Evolutionary conservation across 2,888 invertebrate genomes (phyloP).

Genomic region (Meganola albula): DNA sequence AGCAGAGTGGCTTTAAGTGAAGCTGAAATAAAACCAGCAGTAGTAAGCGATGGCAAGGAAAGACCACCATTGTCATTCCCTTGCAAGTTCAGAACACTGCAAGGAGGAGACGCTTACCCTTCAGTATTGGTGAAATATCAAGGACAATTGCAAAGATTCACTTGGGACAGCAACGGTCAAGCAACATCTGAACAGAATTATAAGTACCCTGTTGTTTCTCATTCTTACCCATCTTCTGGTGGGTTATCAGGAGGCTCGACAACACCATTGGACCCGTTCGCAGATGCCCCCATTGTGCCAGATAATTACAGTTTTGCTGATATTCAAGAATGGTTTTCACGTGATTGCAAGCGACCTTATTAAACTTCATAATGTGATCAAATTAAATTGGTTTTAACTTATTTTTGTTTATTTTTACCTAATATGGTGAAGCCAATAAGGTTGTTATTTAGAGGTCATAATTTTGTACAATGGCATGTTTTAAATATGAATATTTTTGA

Average conservation of each 20-base stretch:
- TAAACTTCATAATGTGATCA: no score
- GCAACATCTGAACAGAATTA: slow-evolving; percentile 16
- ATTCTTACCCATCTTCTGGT: slow-evolving; percentile 19
- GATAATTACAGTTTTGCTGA: slow-evolving; percentile 16
- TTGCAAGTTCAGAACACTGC: slow-evolving; percentile 36
- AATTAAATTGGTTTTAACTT: no score
- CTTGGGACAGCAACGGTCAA: slow-evolving; percentile 19
- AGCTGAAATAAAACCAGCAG: slow-evolving; percentile 20
- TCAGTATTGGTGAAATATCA: slow-evolving; percentile 42
- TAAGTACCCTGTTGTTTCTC: slow-evolving; percentile 14
- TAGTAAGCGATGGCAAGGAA: slow-evolving; percentile 25
- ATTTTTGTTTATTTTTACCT: no score
- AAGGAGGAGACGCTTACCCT: slow-evolving; percentile 37
- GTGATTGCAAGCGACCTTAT: slow-evolving; percentile 1
- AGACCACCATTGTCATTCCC: slow-evolving; percentile 28
- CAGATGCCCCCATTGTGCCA: slow-evolving; percentile 21
- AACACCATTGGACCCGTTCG: slow-evolving; percentile 17
- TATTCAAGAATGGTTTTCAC: slow-evolving; percentile 9
- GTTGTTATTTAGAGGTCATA: no score
- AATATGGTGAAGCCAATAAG: no score
- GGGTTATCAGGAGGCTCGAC: slow-evolving; percentile 22
- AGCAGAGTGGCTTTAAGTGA: slow-evolving; percentile 36
- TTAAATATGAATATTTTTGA: no score
- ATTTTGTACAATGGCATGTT: no score
- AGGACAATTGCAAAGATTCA: slow-evolving; percentile 29